A percentile compares a stretch with the other conserved stretches of the same genome.
Conservation (phyloP, 1,140 invertebrate genomes). For the Phymastichus coffea region DNA sequence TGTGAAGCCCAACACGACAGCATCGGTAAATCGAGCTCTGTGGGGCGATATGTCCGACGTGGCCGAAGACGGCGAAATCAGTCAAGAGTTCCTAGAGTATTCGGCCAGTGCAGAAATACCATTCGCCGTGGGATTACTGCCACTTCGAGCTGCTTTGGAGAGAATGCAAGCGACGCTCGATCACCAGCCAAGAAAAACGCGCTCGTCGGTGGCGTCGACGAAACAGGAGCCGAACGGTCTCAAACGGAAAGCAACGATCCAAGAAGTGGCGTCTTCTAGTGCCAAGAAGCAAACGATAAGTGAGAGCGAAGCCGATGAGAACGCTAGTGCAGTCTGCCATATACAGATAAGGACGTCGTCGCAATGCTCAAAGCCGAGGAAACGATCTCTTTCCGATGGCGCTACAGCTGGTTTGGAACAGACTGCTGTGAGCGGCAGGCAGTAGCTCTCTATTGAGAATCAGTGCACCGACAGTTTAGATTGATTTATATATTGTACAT, state of each 20-base stretch:
- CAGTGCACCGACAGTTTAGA: constrained; percentile 2
- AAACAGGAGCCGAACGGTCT: constrained; percentile 37
- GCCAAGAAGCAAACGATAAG: constrained; percentile 33
- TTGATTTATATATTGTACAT: constrained; percentile 11
- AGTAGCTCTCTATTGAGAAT: constrained; percentile 1
- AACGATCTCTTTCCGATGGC: constrained; percentile 24
- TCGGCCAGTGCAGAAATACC: constrained; percentile 53
- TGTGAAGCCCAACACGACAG: constrained; percentile 27
- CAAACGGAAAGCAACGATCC: constrained; percentile 39
- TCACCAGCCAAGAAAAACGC: constrained; percentile 56
- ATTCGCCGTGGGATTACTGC: constrained; percentile 55
- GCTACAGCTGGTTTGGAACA: not conserved
- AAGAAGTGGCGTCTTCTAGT: constrained; percentile 22
- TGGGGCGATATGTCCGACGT: constrained; percentile 56
- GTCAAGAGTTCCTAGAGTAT: constrained; percentile 38
- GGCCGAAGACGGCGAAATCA: constrained; percentile 38
- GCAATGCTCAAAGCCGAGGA: constrained; percentile 30
- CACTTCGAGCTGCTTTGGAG: constrained; percentile 53
- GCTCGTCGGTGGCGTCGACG: constrained; percentile 47
- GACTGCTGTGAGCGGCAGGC: constrained; percentile 9
- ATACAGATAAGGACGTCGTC: constrained; percentile 49
- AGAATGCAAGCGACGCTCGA: constrained; percentile 56
- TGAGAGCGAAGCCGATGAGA: constrained; percentile 32
- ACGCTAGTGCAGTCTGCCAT: constrained; percentile 49
- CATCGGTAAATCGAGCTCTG: constrained; percentile 45